Conservation (phyloP, 35 echinoderm and acorn worm species). For the Patiria miniata region DNA sequence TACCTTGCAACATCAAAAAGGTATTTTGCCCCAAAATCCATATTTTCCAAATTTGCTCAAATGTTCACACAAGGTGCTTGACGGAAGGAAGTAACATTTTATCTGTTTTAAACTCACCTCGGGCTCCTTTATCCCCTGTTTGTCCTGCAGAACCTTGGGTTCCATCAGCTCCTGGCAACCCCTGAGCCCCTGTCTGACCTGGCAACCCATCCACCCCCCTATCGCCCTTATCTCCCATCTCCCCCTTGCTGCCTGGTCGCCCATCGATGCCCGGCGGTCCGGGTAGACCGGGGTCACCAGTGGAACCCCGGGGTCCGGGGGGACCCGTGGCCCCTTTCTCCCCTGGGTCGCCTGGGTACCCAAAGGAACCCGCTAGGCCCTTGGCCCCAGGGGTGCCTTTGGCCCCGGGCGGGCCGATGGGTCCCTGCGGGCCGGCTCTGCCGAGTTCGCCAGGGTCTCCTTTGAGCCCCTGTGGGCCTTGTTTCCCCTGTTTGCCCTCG, state of each 20-base stretch:
- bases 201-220: not conserved
- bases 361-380: not conserved
- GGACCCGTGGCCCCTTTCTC: not conserved
- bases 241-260: not conserved
- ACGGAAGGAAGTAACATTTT: too few species aligned
- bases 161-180: not conserved
- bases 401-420: constrained; percentile 6
- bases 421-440: not conserved
- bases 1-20: too few species aligned
- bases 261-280: not conserved
- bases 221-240: not conserved
- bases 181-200: not conserved
- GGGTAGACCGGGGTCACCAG: not conserved
- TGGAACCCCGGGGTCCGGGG: not conserved
- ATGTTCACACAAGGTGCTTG: too few species aligned
- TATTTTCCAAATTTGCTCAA: too few species aligned
- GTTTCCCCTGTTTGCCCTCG: not conserved
- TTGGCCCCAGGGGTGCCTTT: constrained; percentile 17
- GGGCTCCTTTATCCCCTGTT: not conserved
- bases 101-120: not conserved
- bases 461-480: not conserved
- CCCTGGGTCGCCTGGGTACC: not conserved
- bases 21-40: too few species aligned
- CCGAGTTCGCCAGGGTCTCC: not conserved
- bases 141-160: constrained; percentile 1